Base-by-base conservation (phyloP, 2,113 vertebrate genomes). In the Amphiprion percula region DNA sequence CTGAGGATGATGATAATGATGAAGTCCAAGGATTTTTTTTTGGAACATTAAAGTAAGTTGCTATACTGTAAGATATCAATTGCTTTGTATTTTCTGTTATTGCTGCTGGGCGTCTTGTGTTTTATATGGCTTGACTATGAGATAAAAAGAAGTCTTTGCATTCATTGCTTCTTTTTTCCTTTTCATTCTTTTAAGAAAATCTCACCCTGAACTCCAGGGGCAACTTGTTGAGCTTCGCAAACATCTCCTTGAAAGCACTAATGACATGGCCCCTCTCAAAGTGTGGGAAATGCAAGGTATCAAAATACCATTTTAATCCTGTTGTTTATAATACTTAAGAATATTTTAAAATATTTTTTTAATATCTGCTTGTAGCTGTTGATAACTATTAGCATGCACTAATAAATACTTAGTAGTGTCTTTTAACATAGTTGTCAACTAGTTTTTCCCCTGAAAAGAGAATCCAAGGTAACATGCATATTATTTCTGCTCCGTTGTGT, bases 251-350 rank as follows among this genome's bases (percentile, higher is more conserved):
- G 96, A 99, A 80, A 98, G 96, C 68, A 94, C 84, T 21, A 95
- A 96, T 86, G 95, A 96, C 87, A 95, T 98, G 96, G 92, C 94
- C 2, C 97, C 97, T 12, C 91, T 99, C 74, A 98, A 99, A 95
- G 96, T 98, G 79, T 99, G 98, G 98, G 97, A 99, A 77, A 92
- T 99, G 64, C 97, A 99, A 94, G 98, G 98, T 99, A 94, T 23
- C 2, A 0, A 12, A 44, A 14, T 44, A 4, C 14, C 4, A 44
- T 44, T 44, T 44, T 8, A 15, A 12, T 12, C 2, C 41, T 44
- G 8, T 44, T 14, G 11, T 44, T 44, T 1, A 44, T 44, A 44
- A 44, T 44, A 15, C 41, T 44, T 37, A 9, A 10, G 33, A 7
- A 9, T 37, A 10, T 37, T 44, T 44, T 15, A 15, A 44, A 15